Conservation (phyloP, 1,140 invertebrate genomes). For the Pseudomyrmex gracilis region DNA sequence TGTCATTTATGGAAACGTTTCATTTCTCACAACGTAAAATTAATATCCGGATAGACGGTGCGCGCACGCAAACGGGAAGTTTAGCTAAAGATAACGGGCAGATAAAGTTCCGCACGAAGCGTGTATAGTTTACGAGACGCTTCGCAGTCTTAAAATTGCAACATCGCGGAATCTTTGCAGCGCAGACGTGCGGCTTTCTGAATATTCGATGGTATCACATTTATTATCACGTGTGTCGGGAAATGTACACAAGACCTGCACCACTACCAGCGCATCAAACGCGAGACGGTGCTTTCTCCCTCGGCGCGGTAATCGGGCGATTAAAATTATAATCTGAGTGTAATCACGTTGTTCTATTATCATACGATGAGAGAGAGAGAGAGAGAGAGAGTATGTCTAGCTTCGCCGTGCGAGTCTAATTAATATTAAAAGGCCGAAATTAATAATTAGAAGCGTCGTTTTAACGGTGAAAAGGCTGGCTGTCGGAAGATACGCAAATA, state of each 20-base stretch:
- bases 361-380: background rate
- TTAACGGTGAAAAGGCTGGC: conserved; percentile 36
- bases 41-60: conserved; percentile 50
- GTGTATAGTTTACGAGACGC: conserved; percentile 21
- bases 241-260: conserved; percentile 23
- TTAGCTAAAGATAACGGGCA: conserved; percentile 30
- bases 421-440: conserved; percentile 69
- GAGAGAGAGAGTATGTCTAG: too few relatives aligned
- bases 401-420: conserved; percentile 48
- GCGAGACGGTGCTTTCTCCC: conserved; percentile 3
- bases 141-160: conserved; percentile 57
- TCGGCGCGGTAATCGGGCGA: conserved; percentile 63
- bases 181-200: conserved; percentile 26
- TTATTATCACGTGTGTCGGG: conserved; percentile 61
- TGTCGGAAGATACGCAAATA: conserved; percentile 35
- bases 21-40: conserved; percentile 46
- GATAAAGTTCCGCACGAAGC: conserved; percentile 50
- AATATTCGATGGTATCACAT: conserved; percentile 65
- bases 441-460: conserved; percentile 63
- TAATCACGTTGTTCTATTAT: conserved; percentile 52
- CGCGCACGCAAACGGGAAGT: conserved; percentile 29
- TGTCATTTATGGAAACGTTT: conserved; percentile 4
- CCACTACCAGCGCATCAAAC: too few relatives aligned
- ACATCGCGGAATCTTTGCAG: conserved; percentile 49
- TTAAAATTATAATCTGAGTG: conserved; percentile 71